Conservation (phyloP, 2,888 invertebrate genomes). For the Galeopsomyia nigrocyanea region DNA sequence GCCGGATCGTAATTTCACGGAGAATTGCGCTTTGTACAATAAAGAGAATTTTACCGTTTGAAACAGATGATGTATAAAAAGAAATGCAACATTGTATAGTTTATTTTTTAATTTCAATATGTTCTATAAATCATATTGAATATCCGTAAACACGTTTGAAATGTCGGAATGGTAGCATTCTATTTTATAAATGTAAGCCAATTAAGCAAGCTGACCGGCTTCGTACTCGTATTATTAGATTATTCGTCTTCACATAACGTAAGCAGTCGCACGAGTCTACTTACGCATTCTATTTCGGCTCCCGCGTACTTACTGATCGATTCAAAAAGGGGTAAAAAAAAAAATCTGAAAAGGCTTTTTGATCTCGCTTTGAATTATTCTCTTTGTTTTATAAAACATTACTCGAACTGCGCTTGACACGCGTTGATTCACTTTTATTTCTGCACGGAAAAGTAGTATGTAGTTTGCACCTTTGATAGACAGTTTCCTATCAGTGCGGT, state of each 20-base stretch:
- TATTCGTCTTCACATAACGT: conserved; percentile 52
- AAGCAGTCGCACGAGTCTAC: conserved; percentile 5
- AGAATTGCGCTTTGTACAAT: too few relatives aligned
- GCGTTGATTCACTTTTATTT: conserved; percentile 6
- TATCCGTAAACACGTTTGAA: conserved; percentile 48
- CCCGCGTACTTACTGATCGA: conserved; percentile 15
- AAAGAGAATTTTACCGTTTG: too few relatives aligned
- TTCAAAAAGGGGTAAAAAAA: conserved; percentile 15
- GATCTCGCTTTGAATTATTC: not conserved
- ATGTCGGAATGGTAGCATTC: conserved; percentile 52
- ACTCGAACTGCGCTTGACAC: not conserved
- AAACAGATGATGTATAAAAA: too few relatives aligned
- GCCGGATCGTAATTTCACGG: too few relatives aligned
- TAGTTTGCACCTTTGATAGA: not conserved
- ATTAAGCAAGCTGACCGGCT: conserved; percentile 56
- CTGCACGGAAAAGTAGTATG: not conserved
- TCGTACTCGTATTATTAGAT: conserved; percentile 58
- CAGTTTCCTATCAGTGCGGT: not conserved
- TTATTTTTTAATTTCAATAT: too few relatives aligned
- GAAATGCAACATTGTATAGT: too few relatives aligned
- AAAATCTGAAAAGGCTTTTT: too few relatives aligned
- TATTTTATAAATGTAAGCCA: conserved; percentile 55
- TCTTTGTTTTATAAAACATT: not conserved
- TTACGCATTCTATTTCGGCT: conserved; percentile 29
- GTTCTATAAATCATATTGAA: not conserved